Base-by-base conservation (phyloP, 2,888 invertebrate species). In the Neocrepidodera transversa region DNA sequence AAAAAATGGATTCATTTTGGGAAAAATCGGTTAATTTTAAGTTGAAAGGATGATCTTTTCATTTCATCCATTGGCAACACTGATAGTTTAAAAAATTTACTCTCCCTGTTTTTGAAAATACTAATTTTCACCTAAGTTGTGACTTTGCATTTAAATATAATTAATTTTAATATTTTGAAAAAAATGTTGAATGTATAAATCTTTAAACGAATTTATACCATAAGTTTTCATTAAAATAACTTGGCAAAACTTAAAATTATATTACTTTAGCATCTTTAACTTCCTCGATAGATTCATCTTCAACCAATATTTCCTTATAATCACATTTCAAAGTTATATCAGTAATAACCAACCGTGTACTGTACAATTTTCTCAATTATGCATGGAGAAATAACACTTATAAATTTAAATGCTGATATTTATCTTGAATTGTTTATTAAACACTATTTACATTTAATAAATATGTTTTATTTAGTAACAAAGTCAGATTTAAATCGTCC, bases 341-440 rank as follows among this genome's bases (percentile, higher is more conserved):
- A 13, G 40, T 23, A 58, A 48, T 45, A 53, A n/a, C 10, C 5
- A 53, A 14, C 13, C 5, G 17, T 28, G 52, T 18, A 48, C 30
- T 49, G 35, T 58, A 42, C 58, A 58, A 53, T 58, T 58, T 58
- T 48, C 58, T 58, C 58, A 40, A 53, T 35, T 48, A 53, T 53
- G 32, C 42, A 53, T 53, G 30, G 26, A 49, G 53, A 48, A 52
- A 58, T 38, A 49, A 52, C 58, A 58, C 58, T 53, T 48, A 48
- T 42, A 48, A 48, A 58, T 53, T 58, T 53, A 53, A 53, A 58
- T 58, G 23, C 42, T 36, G 58, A 58, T 58, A 58, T 58, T 58
- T 53, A 58, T 58, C 58, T 58, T 17, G 58, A 30, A 58, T 58
- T 48, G 58, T 53, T 50, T 58, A 53, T 53, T 48, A 58, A 58